Evolutionary conservation across 2,888 invertebrate genomes (phyloP), one percentile per base, ranked within the genome.

Genomic region (Lymantria monacha): DNA sequence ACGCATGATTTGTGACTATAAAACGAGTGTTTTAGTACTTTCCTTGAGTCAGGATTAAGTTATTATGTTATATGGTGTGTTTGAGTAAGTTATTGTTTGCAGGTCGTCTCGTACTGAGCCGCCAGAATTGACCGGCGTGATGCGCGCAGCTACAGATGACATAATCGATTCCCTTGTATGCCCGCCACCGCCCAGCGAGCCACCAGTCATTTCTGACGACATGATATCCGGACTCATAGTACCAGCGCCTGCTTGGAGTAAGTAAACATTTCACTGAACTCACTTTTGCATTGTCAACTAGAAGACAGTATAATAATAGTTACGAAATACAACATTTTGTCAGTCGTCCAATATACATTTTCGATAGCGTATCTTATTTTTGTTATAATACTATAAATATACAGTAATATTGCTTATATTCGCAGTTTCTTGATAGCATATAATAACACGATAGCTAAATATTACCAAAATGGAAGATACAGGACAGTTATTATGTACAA

Each of bases 171-270:
- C 96, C 71, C 93, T 98, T 76, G 97, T 98, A 61, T 98, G 98
- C 88, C 98, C 98, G 54, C 98, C 98, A 54, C 98, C 99, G 56
- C 98, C 99, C 49, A 94, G 95, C 61, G 98, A 98, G 81, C 98
- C 98, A 58, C 96, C 97, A 53, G 95, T 96, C 81, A 97, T 97
- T 89, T 97, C 96, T 76, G 98, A 98, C 87, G 97, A 98, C 92
- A 97, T 97, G 96, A 97, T 99, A 81, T 97, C 97, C 59, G 97
- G 97, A 55, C 94, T 99, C 79, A 98, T 98, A 85, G 98, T 99
- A 61, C 98, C 98, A 15, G 98, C 98, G 49, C 99, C 98, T 51
- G 97, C 97, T 82, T 97, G 97, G 96, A 96, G 97, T 96, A 91
- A 96, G 95, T 94, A 76, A 55, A 41, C 11, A 40, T n/a, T 11